Evolutionary conservation across 2,888 invertebrate genomes (phyloP).

Genomic region (Cataglyphis livida): DNA sequence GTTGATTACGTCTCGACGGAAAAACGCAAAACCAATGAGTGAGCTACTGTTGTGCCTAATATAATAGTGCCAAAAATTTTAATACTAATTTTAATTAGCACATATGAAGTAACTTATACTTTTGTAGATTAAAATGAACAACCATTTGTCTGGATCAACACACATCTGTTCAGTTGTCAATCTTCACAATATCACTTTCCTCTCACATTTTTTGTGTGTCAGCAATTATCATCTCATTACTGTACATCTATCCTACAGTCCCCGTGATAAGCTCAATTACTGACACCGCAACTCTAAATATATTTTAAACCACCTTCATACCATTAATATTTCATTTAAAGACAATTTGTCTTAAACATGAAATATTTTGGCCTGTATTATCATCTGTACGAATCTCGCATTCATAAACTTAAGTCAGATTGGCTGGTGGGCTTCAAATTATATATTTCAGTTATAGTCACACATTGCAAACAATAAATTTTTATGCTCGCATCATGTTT

Average conservation of each 20-base stretch:
- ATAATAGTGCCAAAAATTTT: slow-evolving; percentile 1
- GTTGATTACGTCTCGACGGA: not conserved
- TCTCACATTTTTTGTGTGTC: slow-evolving; percentile 25
- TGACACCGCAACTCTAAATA: slow-evolving; percentile 67
- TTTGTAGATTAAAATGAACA: slow-evolving; percentile 26
- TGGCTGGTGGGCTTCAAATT: slow-evolving; percentile 79
- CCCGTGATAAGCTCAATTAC: slow-evolving; percentile 49
- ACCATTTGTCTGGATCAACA: slow-evolving; percentile 26
- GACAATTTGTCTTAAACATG: slow-evolving; percentile 64
- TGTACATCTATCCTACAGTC: slow-evolving; percentile 44
- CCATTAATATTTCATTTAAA: slow-evolving; percentile 62
- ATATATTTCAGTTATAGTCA: slow-evolving; percentile 62
- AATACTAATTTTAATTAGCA: slow-evolving; percentile 8
- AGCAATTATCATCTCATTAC: slow-evolving; percentile 41
- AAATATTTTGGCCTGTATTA: slow-evolving; percentile 76
- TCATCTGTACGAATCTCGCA: slow-evolving; percentile 67
- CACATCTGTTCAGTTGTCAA: slow-evolving; percentile 4
- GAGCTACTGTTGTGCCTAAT: not conserved
- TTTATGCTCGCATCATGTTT: slow-evolving; percentile 19
- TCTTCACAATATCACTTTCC: slow-evolving; percentile 10
- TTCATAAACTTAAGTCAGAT: slow-evolving; percentile 82
- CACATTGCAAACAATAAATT: slow-evolving; percentile 48
- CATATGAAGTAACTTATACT: slow-evolving; percentile 4
- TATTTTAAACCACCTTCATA: slow-evolving; percentile 68
- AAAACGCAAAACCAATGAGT: slow-evolving; percentile 2